phyloP scores from a whole-genome alignment of 23 tunicate genomes.

The Aplidium turbinatum region DNA sequence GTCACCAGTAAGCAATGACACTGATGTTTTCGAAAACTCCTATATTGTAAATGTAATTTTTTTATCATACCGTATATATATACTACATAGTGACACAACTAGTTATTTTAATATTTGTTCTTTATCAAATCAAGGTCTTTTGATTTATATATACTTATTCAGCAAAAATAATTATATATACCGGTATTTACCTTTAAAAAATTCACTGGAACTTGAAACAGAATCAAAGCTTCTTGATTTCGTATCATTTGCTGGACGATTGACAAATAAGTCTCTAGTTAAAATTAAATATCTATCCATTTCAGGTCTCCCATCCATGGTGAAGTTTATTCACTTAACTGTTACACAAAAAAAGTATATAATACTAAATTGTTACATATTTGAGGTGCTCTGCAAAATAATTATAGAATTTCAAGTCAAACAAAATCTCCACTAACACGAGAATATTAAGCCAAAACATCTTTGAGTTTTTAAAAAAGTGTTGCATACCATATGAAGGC shows the following conservation, averaged over 20 bases:
- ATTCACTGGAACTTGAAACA: slow-evolving; percentile 34
- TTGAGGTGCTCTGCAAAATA: not conserved
- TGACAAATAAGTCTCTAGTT: slow-evolving; percentile 27
- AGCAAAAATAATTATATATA: not conserved
- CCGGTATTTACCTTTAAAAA: slow-evolving; percentile 34
- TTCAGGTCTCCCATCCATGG: not conserved
- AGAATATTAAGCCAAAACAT: too few relatives aligned
- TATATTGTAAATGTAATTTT: not conserved
- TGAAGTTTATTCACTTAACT: not conserved
- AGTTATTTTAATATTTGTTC: not conserved
- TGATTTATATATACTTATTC: not conserved
- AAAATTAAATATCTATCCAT: slow-evolving; percentile 20
- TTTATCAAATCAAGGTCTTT: not conserved
- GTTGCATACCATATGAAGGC: too few relatives aligned
- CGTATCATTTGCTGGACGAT: not conserved
- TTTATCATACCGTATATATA: not conserved
- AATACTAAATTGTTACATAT: not conserved
- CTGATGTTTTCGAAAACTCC: not conserved
- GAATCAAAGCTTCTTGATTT: slow-evolving; percentile 37
- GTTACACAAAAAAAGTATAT: not conserved
- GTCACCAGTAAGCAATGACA: not conserved
- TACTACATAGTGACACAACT: not conserved
- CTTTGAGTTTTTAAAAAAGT: too few relatives aligned
- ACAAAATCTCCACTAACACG: too few relatives aligned
- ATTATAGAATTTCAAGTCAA: too few relatives aligned